A percentile compares a stretch with the other conserved stretches of the same genome.
Evolutionary conservation across 2,113 vertebrate species (phyloP).

Genomic region (Arenaria interpres): DNA sequence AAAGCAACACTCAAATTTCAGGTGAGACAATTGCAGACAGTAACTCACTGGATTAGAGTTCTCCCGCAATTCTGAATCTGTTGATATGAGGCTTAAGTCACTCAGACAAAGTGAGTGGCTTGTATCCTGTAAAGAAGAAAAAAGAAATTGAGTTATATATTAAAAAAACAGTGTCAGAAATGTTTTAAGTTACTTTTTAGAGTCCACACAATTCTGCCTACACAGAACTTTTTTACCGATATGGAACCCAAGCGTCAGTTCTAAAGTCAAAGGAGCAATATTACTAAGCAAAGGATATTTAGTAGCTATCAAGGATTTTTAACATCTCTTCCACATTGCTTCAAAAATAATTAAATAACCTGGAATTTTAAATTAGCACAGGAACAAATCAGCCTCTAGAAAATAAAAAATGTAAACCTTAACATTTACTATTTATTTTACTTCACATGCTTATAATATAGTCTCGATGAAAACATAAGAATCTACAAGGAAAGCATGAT

Average conservation of each 20-base stretch:
- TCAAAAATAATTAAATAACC: not conserved
- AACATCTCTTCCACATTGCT: not conserved
- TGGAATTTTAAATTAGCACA: not conserved
- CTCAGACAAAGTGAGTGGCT: slow-evolving; percentile 97
- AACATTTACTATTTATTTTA: not conserved
- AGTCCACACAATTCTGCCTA: not conserved
- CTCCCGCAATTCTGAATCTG: slow-evolving; percentile 92
- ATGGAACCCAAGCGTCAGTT: not conserved
- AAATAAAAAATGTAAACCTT: not conserved
- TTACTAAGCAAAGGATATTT: not conserved
- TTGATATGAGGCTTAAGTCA: slow-evolving; percentile 94
- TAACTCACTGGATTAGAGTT: slow-evolving; percentile 87
- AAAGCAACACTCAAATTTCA: not conserved
- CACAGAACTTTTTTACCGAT: not conserved
- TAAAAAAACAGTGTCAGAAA: not conserved
- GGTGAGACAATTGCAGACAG: not conserved
- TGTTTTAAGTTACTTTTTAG: not conserved
- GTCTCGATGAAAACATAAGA: not conserved
- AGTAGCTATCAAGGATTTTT: not conserved
- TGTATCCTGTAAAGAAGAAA: slow-evolving; percentile 84
- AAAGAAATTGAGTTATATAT: not conserved
- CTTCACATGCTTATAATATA: not conserved
- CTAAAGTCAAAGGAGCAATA: not conserved
- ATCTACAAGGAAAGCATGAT: not conserved
- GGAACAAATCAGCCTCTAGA: not conserved